Evolutionary conservation across 35 echinoderm and acorn worm species (phyloP).

Genomic region (Holothuria glaberrima): DNA sequence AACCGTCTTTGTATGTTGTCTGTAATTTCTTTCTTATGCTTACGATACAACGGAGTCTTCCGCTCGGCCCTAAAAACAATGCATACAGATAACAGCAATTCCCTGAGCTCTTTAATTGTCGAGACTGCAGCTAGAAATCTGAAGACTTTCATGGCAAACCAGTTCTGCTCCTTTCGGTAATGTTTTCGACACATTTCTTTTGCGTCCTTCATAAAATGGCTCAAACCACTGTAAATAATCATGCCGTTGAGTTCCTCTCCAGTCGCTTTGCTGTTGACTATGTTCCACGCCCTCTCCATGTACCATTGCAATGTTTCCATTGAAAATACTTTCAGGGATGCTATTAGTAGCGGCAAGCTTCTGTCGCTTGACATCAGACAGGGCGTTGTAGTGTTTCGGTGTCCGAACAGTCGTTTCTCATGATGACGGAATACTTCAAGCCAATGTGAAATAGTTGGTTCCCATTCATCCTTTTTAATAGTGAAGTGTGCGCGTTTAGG

Average conservation of each 20-base stretch:
- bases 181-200: background rate
- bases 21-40: background rate
- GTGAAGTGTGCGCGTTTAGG: too few species aligned
- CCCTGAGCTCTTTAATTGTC: background rate
- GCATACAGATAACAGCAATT: background rate
- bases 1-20: background rate
- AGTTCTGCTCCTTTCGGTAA: conserved; percentile 15
- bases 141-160: background rate
- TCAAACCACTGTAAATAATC: conserved; percentile 25
- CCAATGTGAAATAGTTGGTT: conserved; percentile 12
- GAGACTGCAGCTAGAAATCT: background rate
- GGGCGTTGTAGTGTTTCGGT: background rate
- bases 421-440: conserved; percentile 4
- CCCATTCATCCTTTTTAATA: background rate
- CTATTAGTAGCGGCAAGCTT: background rate
- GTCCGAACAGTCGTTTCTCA: background rate
- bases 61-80: background rate
- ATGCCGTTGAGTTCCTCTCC: background rate
- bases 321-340: conserved; percentile 8
- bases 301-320: background rate
- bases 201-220: conserved; percentile 41
- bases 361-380: conserved; percentile 15
- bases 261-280: conserved; percentile 1
- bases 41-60: background rate
- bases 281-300: conserved; percentile 14